A percentile compares a stretch with the other conserved stretches of the same genome.
phyloP scores from a whole-genome alignment of 2,888 invertebrate genomes.

The Aporophyla lueneburgensis region DNA sequence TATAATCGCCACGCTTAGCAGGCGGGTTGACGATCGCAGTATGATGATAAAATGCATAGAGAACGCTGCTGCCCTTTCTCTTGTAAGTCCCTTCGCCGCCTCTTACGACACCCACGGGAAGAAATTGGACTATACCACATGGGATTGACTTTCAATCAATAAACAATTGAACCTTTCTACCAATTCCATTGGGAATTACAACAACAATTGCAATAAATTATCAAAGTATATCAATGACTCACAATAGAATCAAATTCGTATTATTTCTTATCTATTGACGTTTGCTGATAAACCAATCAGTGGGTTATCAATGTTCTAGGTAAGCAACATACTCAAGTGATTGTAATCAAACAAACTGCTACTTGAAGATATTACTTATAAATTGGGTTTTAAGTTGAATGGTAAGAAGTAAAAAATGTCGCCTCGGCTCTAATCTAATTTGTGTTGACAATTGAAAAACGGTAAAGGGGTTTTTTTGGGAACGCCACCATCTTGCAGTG shows the following conservation, averaged over 20 bases:
- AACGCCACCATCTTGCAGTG: too few species aligned
- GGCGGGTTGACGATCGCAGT: too few species aligned
- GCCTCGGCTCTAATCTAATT: background rate
- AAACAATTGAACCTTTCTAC: conserved; percentile 19
- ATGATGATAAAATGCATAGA: too few species aligned
- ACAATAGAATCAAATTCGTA: conserved; percentile 52
- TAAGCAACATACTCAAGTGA: conserved; percentile 11
- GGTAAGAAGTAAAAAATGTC: background rate
- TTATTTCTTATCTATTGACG: conserved; percentile 41
- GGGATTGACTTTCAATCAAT: background rate
- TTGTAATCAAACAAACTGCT: conserved; percentile 35
- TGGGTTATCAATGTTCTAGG: conserved; percentile 47
- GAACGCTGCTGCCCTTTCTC: too few species aligned
- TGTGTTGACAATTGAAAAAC: background rate
- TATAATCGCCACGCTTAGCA: too few species aligned
- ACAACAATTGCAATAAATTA: background rate
- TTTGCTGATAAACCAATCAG: conserved; percentile 54
- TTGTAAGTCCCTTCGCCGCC: too few species aligned
- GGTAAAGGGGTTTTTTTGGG: background rate
- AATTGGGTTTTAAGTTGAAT: background rate
- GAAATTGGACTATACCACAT: background rate
- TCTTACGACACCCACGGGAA: too few species aligned
- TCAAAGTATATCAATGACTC: conserved; percentile 19
- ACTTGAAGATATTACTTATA: background rate
- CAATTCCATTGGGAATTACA: background rate